Evolutionary conservation across 2,797 vertebrate species (phyloP).

Genomic region (Pachyuromys duprasi): DNA sequence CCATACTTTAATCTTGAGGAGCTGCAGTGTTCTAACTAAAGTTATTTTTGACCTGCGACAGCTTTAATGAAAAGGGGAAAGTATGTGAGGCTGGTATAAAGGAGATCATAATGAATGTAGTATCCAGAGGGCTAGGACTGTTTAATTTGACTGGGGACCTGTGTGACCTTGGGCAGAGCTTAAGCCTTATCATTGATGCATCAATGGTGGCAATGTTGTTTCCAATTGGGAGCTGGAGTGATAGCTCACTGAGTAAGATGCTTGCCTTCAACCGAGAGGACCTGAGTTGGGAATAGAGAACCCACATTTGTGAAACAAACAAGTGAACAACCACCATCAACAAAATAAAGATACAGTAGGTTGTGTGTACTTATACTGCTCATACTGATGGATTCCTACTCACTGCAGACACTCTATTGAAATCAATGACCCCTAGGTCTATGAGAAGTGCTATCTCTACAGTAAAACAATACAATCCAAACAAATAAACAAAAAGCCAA

Average conservation of each 20-base stretch:
- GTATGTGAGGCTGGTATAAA: background rate
- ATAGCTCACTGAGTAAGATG: background rate
- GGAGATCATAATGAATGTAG: background rate
- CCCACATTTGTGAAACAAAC: background rate
- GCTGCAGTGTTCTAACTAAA: background rate
- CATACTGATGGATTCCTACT: no score
- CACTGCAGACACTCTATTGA: no score
- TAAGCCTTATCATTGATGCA: background rate
- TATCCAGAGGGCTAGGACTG: rapidly evolving
- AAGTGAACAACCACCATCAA: background rate
- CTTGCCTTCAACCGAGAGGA: background rate
- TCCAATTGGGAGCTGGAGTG: background rate
- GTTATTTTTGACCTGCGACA: background rate
- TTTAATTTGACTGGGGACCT: background rate
- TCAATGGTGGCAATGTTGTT: background rate
- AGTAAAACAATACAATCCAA: background rate
- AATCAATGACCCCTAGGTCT: background rate
- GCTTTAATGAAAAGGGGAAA: background rate
- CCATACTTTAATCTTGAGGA: background rate
- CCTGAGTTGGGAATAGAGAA: background rate
- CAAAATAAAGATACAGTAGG: background rate
- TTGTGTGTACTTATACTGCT: no score
- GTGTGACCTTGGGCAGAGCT: background rate
- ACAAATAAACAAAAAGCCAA: background rate
- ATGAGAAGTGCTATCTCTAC: background rate